phyloP scores from a whole-genome alignment of 1,140 invertebrate species.

The Colletes latitarsis region DNA sequence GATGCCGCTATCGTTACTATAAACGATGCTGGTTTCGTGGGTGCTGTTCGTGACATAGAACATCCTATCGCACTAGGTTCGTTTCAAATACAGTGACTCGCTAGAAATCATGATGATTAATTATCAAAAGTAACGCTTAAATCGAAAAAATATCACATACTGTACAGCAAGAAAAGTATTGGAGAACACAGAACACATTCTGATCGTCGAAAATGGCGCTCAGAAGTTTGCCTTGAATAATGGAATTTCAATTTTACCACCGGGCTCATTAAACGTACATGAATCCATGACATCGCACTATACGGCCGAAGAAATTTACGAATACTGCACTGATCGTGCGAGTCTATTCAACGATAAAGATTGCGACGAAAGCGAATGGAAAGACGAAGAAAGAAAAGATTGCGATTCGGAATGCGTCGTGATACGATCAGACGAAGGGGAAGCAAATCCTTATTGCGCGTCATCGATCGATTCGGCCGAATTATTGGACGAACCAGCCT shows the following conservation, averaged over 20 bases:
- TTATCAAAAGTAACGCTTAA: background rate
- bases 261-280: conserved; percentile 13
- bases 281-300: conserved; percentile 3
- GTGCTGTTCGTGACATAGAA: conserved; percentile 51
- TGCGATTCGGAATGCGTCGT: conserved; percentile 35
- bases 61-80: conserved; percentile 63
- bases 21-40: conserved; percentile 41
- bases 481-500: background rate
- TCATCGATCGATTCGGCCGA: background rate
- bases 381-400: background rate
- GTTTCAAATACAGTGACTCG: background rate
- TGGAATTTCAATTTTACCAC: conserved; percentile 37
- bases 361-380: background rate
- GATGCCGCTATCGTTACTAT: conserved; percentile 57
- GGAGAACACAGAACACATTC: conserved; percentile 54
- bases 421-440: background rate
- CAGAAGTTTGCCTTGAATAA: conserved; percentile 51
- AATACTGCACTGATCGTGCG: background rate
- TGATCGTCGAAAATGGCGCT: conserved; percentile 62
- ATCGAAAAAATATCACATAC: background rate
- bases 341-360: background rate
- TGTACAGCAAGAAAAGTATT: conserved; percentile 56
- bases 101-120: too few relatives aligned
- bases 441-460: background rate
- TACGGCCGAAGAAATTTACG: background rate